These are phyloP conservation scores for Synanthedon andrenaeformis DNA, from an alignment of 2,888 invertebrate species.

Conservation along the genomic window DNA sequence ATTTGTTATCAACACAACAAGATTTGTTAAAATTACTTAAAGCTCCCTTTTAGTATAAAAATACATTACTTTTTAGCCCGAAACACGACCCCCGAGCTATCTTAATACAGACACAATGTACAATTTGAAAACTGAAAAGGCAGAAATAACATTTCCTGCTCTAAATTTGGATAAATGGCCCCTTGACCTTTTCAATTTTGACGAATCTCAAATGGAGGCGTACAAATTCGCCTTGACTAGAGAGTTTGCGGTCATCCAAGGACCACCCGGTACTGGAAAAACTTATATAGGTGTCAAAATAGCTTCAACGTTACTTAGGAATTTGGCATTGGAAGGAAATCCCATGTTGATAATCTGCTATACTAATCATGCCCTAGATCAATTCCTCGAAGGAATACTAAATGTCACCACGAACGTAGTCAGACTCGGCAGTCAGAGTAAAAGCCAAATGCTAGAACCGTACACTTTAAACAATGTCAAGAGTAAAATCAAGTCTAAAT, in stretches of 20 bases:
- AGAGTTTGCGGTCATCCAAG: constrained; percentile 84
- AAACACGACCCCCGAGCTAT: constrained; percentile 44
- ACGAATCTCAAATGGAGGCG: constrained; percentile 76
- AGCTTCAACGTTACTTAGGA: constrained; percentile 74
- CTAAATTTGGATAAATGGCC: constrained; percentile 61
- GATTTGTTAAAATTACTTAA: too few species aligned
- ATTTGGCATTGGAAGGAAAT: constrained; percentile 62
- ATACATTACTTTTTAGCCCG: constrained; percentile 23
- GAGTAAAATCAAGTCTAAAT: constrained; percentile 41
- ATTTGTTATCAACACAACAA: too few species aligned
- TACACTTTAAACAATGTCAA: constrained; percentile 60
- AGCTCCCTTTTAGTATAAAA: too few species aligned
- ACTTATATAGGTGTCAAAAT: constrained; percentile 84
- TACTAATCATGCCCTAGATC: constrained; percentile 90
- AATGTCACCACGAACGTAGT: constrained; percentile 71
- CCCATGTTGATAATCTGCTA: constrained; percentile 84
- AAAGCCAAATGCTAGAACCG: constrained; percentile 63
- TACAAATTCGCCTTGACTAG: constrained; percentile 75
- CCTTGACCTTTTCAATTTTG: constrained; percentile 57
- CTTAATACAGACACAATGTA: constrained; percentile 42
- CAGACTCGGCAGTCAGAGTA: constrained; percentile 78
- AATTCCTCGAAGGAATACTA: constrained; percentile 80
- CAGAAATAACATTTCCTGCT: constrained; percentile 39
- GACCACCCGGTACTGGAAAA: constrained; percentile 91
- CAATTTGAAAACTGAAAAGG: constrained; percentile 20